Evolutionary conservation across 1,140 invertebrate genomes (phyloP), one percentile per base, ranked within the genome.

Genomic region (Onthophagus taurus): DNA sequence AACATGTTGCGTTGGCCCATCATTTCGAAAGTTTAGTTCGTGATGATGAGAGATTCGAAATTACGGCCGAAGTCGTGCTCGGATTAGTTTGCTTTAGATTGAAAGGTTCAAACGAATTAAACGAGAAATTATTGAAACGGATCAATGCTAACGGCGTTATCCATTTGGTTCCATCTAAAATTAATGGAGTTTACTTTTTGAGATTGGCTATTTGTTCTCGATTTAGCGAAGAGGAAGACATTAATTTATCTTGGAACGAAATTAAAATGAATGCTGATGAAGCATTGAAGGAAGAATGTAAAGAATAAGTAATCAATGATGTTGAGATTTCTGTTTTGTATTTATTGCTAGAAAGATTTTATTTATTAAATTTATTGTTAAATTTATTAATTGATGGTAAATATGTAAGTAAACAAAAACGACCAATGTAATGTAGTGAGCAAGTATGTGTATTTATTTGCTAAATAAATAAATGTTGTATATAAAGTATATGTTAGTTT

Each of bases 71-170:
- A 58, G 87, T 92, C 2, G 69, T 83, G 12, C 77, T 97, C 75
- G 94, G 91, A 3, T 69, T 97, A 2, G 91, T 96, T 36, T 97
- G 93, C 61, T 97, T 97, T 69, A 76, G 90, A 45, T 61, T 97
- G 2, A 96, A 94, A 72, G 86, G 81, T 3, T 69, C 74, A 4
- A 96, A 97, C 59, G 81, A 86, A 49, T 52, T 76, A 1, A 97
- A 90, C 57, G 91, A 97, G 61, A 66, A 69, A 1, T 66, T 97
- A 0, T 62, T 94, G 30, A 86, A 89, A 57, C 75, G 73, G 31
- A 87, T 99, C 31, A 98, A 98, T 58, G 84, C 83, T 0, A 81
- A 89, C 24, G 86, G 88, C 83, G 81, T 89, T 53, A 97, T 99
- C 48, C 91, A 97, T 66, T 69, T 99, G 45, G 91, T 97, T 1